Percentiles rank a stretch among this genome's conserved stretches.
Conservation (phyloP, 2,797 vertebrate species). For the Coregonus suidteri region DNA sequence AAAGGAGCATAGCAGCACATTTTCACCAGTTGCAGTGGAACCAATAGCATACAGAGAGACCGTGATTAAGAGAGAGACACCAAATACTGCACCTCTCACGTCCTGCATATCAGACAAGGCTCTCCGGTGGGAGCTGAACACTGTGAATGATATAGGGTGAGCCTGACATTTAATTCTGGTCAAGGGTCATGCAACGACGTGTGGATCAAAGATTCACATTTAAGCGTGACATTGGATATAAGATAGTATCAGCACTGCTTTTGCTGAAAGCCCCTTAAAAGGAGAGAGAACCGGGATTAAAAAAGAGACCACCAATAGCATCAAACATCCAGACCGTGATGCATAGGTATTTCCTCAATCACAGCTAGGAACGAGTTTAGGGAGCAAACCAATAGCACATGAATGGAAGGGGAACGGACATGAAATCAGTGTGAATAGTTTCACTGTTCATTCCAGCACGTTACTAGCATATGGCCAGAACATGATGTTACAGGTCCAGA, state of each 20-base stretch:
- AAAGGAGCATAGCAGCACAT: too few relatives aligned
- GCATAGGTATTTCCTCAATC: constrained; percentile 48
- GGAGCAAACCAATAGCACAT: too few relatives aligned
- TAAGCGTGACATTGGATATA: constrained; percentile 25
- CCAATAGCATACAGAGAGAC: too few relatives aligned
- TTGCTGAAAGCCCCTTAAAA: constrained; percentile 22
- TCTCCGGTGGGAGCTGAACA: not conserved
- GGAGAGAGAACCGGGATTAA: too few relatives aligned
- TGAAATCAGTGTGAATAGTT: constrained; percentile 45
- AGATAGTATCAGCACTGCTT: not conserved
- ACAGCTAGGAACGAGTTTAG: constrained; percentile 45
- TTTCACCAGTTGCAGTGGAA: too few relatives aligned
- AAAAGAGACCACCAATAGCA: too few relatives aligned
- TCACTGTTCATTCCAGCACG: not conserved
- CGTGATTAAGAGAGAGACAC: too few relatives aligned
- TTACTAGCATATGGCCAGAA: not conserved
- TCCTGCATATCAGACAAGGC: too few relatives aligned
- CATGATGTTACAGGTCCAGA: constrained; percentile 41
- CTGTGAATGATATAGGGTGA: not conserved
- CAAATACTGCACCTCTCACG: too few relatives aligned
- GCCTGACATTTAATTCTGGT: not conserved
- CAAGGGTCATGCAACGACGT: not conserved
- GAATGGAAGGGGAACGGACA: constrained; percentile 31
- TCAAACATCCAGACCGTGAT: too few relatives aligned
- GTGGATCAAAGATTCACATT: constrained; percentile 35